Conservation (phyloP, 1,140 invertebrate species). For the Pentalonia nigronervosa region DNA sequence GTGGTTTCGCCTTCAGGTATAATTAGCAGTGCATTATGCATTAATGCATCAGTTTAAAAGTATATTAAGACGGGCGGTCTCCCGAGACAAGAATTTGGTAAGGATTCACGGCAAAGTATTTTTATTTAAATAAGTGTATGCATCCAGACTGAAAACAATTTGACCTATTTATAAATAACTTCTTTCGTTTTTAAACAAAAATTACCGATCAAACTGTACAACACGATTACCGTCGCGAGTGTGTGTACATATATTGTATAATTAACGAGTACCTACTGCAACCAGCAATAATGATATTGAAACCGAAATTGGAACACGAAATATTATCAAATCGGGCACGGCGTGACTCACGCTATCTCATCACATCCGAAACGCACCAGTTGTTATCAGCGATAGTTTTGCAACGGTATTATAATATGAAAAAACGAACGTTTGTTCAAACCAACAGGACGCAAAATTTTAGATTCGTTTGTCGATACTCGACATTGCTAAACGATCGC, state of each 20-base stretch:
- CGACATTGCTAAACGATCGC: background rate
- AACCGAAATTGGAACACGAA: background rate
- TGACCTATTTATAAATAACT: slow-evolving; percentile 27
- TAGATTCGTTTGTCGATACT: background rate
- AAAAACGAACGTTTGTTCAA: background rate
- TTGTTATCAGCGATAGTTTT: background rate
- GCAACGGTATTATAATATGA: slow-evolving; percentile 18
- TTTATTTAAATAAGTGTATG: background rate
- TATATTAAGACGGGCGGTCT: background rate
- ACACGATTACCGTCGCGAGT: background rate
- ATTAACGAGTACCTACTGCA: background rate
- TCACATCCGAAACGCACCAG: background rate
- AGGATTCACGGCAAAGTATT: background rate
- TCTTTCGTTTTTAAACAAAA: background rate
- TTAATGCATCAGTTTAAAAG: background rate
- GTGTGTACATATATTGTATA: background rate
- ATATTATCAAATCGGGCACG: background rate
- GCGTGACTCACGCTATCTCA: background rate
- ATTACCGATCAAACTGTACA: background rate
- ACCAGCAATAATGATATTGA: background rate
- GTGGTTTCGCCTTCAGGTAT: background rate
- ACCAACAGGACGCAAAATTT: background rate
- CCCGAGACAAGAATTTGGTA: background rate
- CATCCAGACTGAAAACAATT: slow-evolving; percentile 13
- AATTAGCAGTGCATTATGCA: background rate